phyloP scores from a whole-genome alignment of 2,888 invertebrate species.

The Laothoe populi region DNA sequence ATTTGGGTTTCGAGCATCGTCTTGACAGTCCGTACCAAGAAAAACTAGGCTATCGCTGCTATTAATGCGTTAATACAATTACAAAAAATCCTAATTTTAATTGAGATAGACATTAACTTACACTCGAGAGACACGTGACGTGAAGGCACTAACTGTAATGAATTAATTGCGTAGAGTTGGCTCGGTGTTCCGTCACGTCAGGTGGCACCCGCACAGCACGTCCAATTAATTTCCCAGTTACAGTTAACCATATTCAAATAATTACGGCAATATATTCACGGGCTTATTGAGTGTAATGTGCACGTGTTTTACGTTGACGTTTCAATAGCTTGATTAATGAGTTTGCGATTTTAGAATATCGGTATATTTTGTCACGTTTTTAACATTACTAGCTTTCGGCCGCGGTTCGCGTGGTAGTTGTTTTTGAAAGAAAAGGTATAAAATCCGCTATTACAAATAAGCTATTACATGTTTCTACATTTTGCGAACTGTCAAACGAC shows the following conservation, averaged over 20 bases:
- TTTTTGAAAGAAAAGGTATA: too few relatives aligned
- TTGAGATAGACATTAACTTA: neutral
- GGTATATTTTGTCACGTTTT: neutral
- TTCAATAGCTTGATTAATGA: slow-evolving; percentile 2
- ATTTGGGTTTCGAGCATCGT: too few relatives aligned
- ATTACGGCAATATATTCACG: slow-evolving; percentile 12
- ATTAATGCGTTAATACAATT: too few relatives aligned
- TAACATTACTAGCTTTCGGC: neutral
- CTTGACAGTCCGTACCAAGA: too few relatives aligned
- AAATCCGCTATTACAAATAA: too few relatives aligned
- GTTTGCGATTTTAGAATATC: neutral
- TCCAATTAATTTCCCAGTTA: slow-evolving; percentile 29
- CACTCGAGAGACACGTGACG: slow-evolving; percentile 6
- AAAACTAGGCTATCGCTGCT: too few relatives aligned
- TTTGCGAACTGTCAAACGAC: too few relatives aligned
- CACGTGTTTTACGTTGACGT: neutral
- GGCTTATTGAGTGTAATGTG: slow-evolving; percentile 6
- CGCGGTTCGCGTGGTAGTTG: neutral
- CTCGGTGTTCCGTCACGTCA: slow-evolving; percentile 15
- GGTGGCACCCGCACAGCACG: slow-evolving; percentile 26
- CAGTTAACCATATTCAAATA: slow-evolving; percentile 18
- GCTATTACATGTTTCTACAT: too few relatives aligned
- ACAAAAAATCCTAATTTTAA: too few relatives aligned
- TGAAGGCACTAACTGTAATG: slow-evolving; percentile 14
- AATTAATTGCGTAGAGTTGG: slow-evolving; percentile 19